Conservation (phyloP, 2,113 vertebrate species). For the Bungarus multicinctus region DNA sequence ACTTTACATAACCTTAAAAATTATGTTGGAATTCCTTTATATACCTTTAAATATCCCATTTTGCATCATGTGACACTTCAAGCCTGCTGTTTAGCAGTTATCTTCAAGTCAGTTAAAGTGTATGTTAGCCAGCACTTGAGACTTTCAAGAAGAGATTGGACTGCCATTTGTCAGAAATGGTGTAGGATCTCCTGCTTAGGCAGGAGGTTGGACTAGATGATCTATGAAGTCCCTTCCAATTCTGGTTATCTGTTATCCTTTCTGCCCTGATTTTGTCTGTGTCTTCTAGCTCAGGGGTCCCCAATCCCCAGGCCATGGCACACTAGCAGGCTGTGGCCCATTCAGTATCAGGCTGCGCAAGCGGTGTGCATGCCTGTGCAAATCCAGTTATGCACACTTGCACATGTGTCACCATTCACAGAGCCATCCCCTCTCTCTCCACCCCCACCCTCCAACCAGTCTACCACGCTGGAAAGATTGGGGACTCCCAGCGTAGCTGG, state of each 20-base stretch:
- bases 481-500: neutral
- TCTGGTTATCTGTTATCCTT: neutral
- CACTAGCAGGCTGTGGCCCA: neutral
- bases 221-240: too few relatives aligned
- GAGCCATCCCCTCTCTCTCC: neutral
- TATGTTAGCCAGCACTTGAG: neutral
- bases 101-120: neutral
- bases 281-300: neutral
- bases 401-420: neutral
- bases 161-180: too few relatives aligned
- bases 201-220: too few relatives aligned
- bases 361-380: accelerated
- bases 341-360: neutral
- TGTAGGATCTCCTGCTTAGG: too few relatives aligned
- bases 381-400: neutral
- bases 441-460: accelerated
- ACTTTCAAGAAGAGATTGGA: too few relatives aligned
- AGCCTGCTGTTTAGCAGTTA: neutral
- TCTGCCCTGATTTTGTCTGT: neutral
- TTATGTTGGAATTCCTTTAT: neutral
- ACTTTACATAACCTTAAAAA: neutral
- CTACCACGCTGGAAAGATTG: neutral
- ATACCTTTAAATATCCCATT: neutral
- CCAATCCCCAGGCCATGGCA: neutral
- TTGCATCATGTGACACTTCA: neutral